Conservation (phyloP, 2,888 invertebrate species). For the Chloroclystis v-ata region DNA sequence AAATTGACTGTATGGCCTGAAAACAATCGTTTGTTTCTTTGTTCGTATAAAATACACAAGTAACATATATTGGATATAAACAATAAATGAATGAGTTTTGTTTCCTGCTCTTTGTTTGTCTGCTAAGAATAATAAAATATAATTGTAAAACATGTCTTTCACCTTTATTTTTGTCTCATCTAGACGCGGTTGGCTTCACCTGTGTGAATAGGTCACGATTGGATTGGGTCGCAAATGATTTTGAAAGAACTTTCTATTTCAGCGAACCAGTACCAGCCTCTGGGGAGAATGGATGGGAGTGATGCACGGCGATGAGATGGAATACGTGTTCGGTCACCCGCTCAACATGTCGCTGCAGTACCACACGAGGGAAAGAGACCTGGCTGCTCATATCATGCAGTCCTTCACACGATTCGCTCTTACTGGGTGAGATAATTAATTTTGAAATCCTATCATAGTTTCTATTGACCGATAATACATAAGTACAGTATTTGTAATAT, state of each 20-base stretch:
- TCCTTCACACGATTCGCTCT: constrained; percentile 95
- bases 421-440: constrained; percentile 97
- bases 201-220: no score
- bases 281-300: constrained; percentile 99
- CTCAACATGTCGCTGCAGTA: constrained; percentile 92
- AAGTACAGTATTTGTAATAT: no score
- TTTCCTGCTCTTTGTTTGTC: no score
- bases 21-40: no score
- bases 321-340: constrained; percentile 98
- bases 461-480: no score
- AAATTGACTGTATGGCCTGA: not conserved
- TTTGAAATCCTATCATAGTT: no score
- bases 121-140: no score
- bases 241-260: constrained; percentile 49
- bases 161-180: not conserved
- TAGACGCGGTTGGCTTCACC: not conserved
- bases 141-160: no score
- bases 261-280: constrained; percentile 93
- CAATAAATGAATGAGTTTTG: no score
- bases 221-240: no score
- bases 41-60: no score
- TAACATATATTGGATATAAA: no score
- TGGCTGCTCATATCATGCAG: constrained; percentile 94
- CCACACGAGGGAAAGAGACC: constrained; percentile 89
- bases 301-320: constrained; percentile 98